Base-by-base conservation (phyloP, 1,140 invertebrate species). In the Eubasilissa regina region DNA sequence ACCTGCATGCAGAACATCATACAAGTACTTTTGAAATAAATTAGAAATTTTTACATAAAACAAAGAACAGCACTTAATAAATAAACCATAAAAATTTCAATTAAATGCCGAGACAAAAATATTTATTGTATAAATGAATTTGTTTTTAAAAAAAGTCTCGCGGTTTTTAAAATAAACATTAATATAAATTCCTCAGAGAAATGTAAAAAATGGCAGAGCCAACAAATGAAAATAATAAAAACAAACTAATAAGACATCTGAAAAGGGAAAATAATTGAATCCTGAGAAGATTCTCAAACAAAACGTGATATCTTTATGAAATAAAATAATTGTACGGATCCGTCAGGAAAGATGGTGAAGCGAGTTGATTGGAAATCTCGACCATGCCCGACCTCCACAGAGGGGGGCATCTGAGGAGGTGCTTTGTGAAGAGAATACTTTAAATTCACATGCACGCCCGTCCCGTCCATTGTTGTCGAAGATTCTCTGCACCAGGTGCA, bases 401-500 rank as follows among this genome's bases (percentile, higher is more conserved):
- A 44, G n/a, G 19, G 60, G 3, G 60, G 55, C n/a, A 10, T n/a
- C 66, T 51, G 13, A 70, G 66, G 10, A 15, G 44, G 13, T 43
- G 60, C 44, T 51, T n/a, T n/a, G 66, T 17, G 66, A 70, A 13
- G 47, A 70, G 43, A 70, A 70, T 60, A 58, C 47, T 75, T 75
- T 35, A 75, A 75, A 75, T 75, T 60, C 73, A 75, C 17, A 43
- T 75, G 56, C 60, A 76, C 75, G 75, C 58, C 25, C 58, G 56
- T 68, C 66, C 12, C 51, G 51, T 68, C 43, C 48, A 78, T 70
- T 78, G 77, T 79, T 74, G 77, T 62, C 68, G 77, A 78, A 78
- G 77, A 74, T 64, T 56, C 35, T 58, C 7, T 73, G 77, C 77
- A 79, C 21, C 77, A 79, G 77, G 68, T 79, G 77, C 77, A 74